These are phyloP conservation scores for Lottia gigantea DNA, from an alignment of 2,888 invertebrate genomes.

Conservation along the genomic window DNA sequence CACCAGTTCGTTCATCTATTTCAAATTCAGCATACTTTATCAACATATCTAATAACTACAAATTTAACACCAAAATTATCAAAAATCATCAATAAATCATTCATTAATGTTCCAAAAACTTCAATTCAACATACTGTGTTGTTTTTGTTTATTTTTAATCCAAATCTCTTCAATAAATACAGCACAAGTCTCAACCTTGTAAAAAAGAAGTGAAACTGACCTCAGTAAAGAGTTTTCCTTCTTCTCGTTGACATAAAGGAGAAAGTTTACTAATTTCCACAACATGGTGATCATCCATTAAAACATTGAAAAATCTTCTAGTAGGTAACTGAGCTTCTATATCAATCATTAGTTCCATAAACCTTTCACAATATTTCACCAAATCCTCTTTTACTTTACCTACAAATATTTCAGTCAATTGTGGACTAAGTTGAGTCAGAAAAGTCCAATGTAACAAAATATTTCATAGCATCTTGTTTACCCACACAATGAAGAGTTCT, in stretches of 20 bases:
- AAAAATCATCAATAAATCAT: too few relatives aligned
- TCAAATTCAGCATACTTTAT: constrained; percentile 97
- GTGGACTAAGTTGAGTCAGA: too few relatives aligned
- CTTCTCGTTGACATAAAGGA: constrained; percentile 77
- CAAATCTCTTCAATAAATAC: too few relatives aligned
- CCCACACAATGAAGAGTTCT: too few relatives aligned
- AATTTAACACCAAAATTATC: constrained; percentile 47
- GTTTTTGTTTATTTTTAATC: too few relatives aligned
- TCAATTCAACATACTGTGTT: too few relatives aligned
- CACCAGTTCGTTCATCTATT: constrained; percentile 95
- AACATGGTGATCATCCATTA: constrained; percentile 93
- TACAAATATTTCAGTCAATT: constrained; percentile 27
- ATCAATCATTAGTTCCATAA: constrained; percentile 95
- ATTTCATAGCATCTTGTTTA: too few relatives aligned
- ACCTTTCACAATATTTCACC: constrained; percentile 90
- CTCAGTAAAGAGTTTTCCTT: constrained; percentile 92
- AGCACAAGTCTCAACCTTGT: not conserved
- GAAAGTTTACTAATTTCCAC: constrained; percentile 90
- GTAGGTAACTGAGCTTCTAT: constrained; percentile 95
- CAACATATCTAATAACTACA: constrained; percentile 90
- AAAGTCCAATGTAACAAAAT: too few relatives aligned
- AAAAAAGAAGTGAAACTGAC: constrained; percentile 72
- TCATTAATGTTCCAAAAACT: too few relatives aligned
- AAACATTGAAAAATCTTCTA: constrained; percentile 94
- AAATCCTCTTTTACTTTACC: constrained; percentile 68